Conservation (phyloP, 2,797 vertebrate genomes). For the Silurus lanzhouensis region DNA sequence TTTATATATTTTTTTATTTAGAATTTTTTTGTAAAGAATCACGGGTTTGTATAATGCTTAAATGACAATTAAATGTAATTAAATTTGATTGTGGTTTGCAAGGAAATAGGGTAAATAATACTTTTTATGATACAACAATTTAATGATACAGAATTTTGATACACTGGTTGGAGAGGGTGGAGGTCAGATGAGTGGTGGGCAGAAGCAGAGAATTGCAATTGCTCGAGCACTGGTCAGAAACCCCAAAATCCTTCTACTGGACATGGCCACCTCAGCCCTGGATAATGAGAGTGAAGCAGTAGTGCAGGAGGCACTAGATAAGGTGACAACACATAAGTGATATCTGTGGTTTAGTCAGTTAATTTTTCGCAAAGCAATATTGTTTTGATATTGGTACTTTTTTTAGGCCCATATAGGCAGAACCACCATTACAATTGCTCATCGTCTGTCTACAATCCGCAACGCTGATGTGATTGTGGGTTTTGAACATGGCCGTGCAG, state of each 20-base stretch:
- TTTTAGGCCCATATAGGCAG: constrained; percentile 72
- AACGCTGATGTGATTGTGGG: constrained; percentile 79
- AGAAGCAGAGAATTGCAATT: constrained; percentile 81
- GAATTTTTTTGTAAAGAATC: not conserved
- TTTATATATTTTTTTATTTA: not conserved
- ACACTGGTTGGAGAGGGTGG: constrained; percentile 81
- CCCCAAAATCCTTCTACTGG: constrained; percentile 78
- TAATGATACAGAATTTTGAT: constrained; percentile 72
- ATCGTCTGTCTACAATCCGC: constrained; percentile 80
- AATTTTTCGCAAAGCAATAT: not conserved
- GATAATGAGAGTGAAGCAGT: constrained; percentile 80
- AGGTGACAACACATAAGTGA: constrained; percentile 56
- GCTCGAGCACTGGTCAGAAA: constrained; percentile 79
- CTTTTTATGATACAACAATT: not conserved
- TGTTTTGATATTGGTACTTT: not conserved
- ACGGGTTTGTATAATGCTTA: not conserved
- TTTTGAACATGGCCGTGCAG: constrained; percentile 76
- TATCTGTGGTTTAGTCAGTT: not conserved
- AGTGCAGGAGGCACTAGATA: constrained; percentile 75
- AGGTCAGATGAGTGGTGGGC: constrained; percentile 83
- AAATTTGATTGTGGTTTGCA: not conserved
- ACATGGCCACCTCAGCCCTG: constrained; percentile 81
- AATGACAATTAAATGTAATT: not conserved
- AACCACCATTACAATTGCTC: constrained; percentile 80
- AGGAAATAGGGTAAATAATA: not conserved